Evolutionary conservation across 2,888 invertebrate species (phyloP), one percentile per base, ranked within the genome.

Genomic region (Scaptomyza cyrtandrae): DNA sequence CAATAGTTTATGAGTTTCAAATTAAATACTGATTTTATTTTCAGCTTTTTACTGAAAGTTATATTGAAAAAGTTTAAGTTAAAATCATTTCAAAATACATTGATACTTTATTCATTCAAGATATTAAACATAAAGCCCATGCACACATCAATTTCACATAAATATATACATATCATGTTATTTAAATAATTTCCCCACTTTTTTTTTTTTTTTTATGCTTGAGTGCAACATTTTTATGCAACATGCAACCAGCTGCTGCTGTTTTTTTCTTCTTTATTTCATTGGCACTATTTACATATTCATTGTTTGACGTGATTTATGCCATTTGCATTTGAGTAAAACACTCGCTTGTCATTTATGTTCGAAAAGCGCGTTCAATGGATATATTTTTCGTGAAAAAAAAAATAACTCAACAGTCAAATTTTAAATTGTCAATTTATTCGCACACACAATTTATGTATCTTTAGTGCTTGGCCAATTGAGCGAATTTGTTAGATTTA

Each of bases 401-500:
- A 39, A 35, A 35, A 39, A 57, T 54, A 73, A 49, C 45, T 41
- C 16, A 37, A 14, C 37, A 5, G 19, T 49, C 39, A 35, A 44
- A 57, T 43, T 50, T 67, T 50, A 46, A 75, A 57, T 65, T 56
- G 56, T 76, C 71, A 76, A 70, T 71, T 71, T 39, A 58, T 49
- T 48, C 43, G 52, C 27, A 9, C 31, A 6, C 19, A 49, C 50
- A 58, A 49, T 71, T 59, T 46, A 52, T 14, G 11, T 14, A 37
- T 45, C 33, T 57, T 67, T 46, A 68, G 16, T 46, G 52, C 37
- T 43, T 14, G 29, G 48, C 57, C 64, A 77, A 66, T 72, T 66
- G 39, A 39, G 7, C 7, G n/a, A 52, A 45, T 52, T 64, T 39
- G 7, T 19, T 43, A 33, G 24, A 19, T 35, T n/a, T 54, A 31